Evolutionary conservation across 2,113 vertebrate species (phyloP), one percentile per base, ranked within the genome.

Genomic region (Microcebus tavaratra): DNA sequence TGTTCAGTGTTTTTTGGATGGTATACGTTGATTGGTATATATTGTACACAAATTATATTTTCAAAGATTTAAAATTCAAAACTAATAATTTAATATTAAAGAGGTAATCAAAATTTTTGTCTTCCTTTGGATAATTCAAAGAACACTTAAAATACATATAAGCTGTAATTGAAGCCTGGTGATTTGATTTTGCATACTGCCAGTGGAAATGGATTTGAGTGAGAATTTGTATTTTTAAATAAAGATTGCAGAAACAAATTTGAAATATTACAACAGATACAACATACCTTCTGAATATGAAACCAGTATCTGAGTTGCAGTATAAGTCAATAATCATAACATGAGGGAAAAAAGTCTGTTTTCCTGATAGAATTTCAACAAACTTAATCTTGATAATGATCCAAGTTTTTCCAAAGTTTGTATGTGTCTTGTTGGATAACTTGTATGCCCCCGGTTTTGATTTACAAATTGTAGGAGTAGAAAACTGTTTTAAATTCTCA

Each of bases 41-140:
- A 45, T 21, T 39, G 63, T 4, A 53, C 7, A 67, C 6, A 23
- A 61, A 59, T 59, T 85, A 89, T 9, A 45, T 68, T 79, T 48
- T 94, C 55, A 84, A 78, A 94, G 31, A 57, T 5, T 50, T 48
- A 8, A 34, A 76, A 91, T 65, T 96, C 75, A 94, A 67, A 96
- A 67, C 57, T 3, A 86, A 27, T 65, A 75, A 84, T 8, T 42
- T 50, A 88, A 88, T 57, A 29, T n/a, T 81, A 88, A 92, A 85
- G 31, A 15, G 27, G 29, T 53, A 85, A 92, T n/a, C 76, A 42
- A 86, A 89, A 70, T 39, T 78, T 59, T 42, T 45, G 21, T 61
- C 83, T 88, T 93, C 23, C 57, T 95, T 78, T 88, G 55, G 68
- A 73, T 79, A 73, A 93, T 57, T 36, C 25, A 68, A 72, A 97